A percentile compares a stretch with the other conserved stretches of the same genome.
These are phyloP conservation scores for Rhingia rostrata DNA, from an alignment of 2,888 invertebrate genomes.

Conservation along the genomic window DNA sequence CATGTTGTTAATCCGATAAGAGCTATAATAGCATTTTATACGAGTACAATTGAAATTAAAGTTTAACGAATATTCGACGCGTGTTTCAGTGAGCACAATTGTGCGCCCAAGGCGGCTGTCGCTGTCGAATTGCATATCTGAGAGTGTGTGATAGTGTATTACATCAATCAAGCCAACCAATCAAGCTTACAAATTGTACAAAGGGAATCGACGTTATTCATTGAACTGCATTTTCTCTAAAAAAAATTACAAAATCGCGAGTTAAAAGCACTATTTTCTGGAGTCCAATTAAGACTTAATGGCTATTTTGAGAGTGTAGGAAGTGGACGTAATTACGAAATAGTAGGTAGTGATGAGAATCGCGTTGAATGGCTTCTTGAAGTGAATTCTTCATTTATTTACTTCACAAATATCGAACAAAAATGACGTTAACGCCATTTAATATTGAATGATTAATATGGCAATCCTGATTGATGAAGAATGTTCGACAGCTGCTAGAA, in stretches of 20 bases:
- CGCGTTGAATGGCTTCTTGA: no score
- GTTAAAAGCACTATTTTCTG: conserved; percentile 35
- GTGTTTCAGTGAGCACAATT: conserved; percentile 48
- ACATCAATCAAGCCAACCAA: conserved; percentile 18
- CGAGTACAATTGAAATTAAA: conserved; percentile 38
- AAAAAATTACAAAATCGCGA: conserved; percentile 42
- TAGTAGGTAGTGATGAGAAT: no score
- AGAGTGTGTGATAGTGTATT: conserved; percentile 44
- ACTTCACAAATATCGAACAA: no score
- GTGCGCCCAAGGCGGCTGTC: conserved; percentile 7
- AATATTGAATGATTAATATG: no score
- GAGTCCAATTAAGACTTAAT: conserved; percentile 55
- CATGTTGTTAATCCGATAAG: conserved; percentile 62
- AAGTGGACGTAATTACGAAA: neutral
- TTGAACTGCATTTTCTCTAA: conserved; percentile 27
- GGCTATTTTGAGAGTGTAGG: conserved; percentile 1
- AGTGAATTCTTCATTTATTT: no score
- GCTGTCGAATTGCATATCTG: conserved; percentile 31
- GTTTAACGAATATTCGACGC: conserved; percentile 5
- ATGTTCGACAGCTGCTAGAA: no score
- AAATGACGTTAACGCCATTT: no score
- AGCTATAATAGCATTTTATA: conserved; percentile 42
- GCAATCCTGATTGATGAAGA: no score
- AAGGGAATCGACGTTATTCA: conserved; percentile 43
- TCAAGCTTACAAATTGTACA: conserved; percentile 14